phyloP scores from a whole-genome alignment of 2,888 invertebrate species.

The Zygogramma bicolorata region DNA sequence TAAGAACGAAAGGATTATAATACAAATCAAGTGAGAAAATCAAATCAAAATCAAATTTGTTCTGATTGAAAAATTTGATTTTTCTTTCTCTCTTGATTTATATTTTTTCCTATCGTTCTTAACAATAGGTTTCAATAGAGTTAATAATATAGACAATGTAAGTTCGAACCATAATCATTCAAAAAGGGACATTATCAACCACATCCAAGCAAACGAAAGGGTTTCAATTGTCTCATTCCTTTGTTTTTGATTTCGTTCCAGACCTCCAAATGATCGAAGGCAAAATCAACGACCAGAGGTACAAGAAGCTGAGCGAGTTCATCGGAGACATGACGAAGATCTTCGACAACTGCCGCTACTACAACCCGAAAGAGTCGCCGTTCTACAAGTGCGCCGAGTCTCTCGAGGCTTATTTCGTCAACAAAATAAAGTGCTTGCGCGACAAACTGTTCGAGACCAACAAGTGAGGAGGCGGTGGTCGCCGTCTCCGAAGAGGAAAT shows the following conservation, averaged over 20 bases:
- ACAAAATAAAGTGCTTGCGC: slow-evolving; percentile 89
- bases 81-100: no score
- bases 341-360: slow-evolving; percentile 98
- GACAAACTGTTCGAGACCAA: slow-evolving; percentile 81
- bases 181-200: no score
- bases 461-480: slow-evolving; percentile 49
- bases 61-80: no score
- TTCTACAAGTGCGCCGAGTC: slow-evolving; percentile 97
- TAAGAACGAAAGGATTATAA: no score
- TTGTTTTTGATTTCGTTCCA: no score
- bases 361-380: slow-evolving; percentile 95
- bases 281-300: slow-evolving; percentile 85
- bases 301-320: slow-evolving; percentile 92
- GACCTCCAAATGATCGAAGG: slow-evolving; percentile 94
- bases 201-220: neutral
- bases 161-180: no score
- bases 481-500: slow-evolving; percentile 44
- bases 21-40: no score
- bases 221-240: no score
- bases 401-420: slow-evolving; percentile 94
- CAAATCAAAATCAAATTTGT: no score
- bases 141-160: no score
- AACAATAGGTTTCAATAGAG: no score
- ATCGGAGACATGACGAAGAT: slow-evolving; percentile 98
- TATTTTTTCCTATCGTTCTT: no score